Base-by-base conservation (phyloP, 2,113 vertebrate genomes). In the Stegastes partitus region DNA sequence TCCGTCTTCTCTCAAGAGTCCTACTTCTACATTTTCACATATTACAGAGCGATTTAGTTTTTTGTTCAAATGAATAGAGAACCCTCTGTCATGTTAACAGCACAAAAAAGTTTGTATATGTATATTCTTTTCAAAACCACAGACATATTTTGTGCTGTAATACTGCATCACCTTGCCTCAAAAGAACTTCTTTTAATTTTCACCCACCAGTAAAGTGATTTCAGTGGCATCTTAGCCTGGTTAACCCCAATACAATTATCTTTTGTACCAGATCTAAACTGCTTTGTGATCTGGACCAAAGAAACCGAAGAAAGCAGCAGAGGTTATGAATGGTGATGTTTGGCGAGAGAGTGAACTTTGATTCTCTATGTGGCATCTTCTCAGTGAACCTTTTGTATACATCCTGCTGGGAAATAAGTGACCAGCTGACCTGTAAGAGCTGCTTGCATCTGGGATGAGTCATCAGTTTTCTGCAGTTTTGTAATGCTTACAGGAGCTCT, bases 301-400 rank as follows among this genome's bases (percentile, higher is more conserved):
- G 45, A 14, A 54, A 68, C 34, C 14, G 54, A 39, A 18, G 37
- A 10, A 59, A 50, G 37, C 56, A 10, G 3, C 21, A 18, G 15
- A 5, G 19, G 39, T 45, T 28, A 22, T 80, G 42, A 68, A 15
- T 10, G 31, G 42, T 51, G 55, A 47, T 53, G 55, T 39, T 51
- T 44, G 25, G 23, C 25, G 23, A 56, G 64, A 49, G 14, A 44
- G 42, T 22, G 64, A 65, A 31, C 22, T 22, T 66, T 55, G 45
- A 7, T 63, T 26, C 42, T 55, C 25, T 14, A 16, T 56, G 28
- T 37, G 11, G 18, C 51, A 47, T 53, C 58, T 28, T 66, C 45
- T 70, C 9, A 85, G 73, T 77, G 59, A 55, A 54, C 25, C 59
- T 37, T 82, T 79, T 72, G 61, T 49, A 0, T 49, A 4, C 21